Percentiles rank a stretch among this genome's conserved stretches.
Evolutionary conservation across 2,888 invertebrate species (phyloP).

Genomic region (Dryococelus australis): DNA sequence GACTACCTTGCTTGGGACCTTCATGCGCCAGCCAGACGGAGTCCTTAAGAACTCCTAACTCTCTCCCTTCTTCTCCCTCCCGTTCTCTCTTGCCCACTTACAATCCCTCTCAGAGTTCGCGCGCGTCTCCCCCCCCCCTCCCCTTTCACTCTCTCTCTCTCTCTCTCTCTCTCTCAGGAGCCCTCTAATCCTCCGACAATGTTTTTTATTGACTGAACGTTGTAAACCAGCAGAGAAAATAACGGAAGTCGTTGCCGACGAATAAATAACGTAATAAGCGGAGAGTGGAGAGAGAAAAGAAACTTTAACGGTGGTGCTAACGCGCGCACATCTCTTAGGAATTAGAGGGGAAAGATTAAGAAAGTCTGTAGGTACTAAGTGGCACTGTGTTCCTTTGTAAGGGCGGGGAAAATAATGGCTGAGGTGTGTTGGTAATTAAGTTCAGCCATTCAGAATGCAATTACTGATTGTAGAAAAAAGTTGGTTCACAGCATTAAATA

Average conservation of each 20-base stretch:
- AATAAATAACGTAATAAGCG: constrained; percentile 16
- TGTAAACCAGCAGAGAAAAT: background rate
- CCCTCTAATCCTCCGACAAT: background rate
- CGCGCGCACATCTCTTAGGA: background rate
- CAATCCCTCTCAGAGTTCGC: background rate
- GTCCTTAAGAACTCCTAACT: background rate
- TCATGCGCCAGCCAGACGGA: too few relatives aligned
- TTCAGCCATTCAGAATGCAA: too few relatives aligned
- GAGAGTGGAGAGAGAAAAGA: background rate
- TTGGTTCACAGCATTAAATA: too few relatives aligned
- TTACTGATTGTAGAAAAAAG: too few relatives aligned
- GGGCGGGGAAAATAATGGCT: too few relatives aligned
- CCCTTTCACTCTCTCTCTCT: too few relatives aligned
- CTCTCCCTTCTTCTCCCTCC: background rate
- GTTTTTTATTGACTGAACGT: background rate
- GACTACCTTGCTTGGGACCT: too few relatives aligned
- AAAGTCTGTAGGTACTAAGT: too few relatives aligned
- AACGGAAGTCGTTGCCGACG: background rate
- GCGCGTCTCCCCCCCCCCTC: background rate
- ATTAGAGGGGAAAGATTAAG: background rate
- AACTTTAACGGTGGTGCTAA: background rate
- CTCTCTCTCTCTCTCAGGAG: too few relatives aligned
- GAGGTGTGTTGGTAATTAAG: too few relatives aligned
- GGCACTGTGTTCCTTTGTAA: too few relatives aligned
- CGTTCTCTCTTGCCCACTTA: background rate